Evolutionary conservation across 92 coral and sea anemone species (phyloP).

Genomic region (Zoanthus solanderi): DNA sequence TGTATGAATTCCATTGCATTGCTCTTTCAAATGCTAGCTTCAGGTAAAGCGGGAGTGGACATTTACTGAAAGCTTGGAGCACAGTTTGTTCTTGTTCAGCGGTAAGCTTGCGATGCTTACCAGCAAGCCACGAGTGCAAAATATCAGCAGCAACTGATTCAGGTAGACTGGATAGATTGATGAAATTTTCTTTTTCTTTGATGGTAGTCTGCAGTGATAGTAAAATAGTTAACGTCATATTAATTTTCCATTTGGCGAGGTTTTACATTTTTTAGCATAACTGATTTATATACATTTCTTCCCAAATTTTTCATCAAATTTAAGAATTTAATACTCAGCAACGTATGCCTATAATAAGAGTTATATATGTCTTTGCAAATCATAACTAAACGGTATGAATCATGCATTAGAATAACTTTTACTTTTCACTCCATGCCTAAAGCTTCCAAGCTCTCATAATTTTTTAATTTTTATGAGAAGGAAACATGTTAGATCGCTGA

Average conservation of each 20-base stretch:
- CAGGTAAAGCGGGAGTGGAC: slow-evolving; percentile 77
- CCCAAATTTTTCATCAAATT: too few species aligned
- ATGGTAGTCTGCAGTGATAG: slow-evolving; percentile 58
- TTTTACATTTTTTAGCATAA: background rate
- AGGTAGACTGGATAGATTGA: slow-evolving; percentile 74
- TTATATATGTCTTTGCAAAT: background rate
- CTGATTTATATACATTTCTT: background rate
- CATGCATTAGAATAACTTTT: too few species aligned
- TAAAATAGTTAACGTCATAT: too few species aligned
- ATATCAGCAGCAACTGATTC: slow-evolving; percentile 66
- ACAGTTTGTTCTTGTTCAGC: slow-evolving; percentile 62
- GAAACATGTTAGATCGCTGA: too few species aligned
- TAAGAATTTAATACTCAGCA: too few species aligned
- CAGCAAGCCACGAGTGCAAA: slow-evolving; percentile 68
- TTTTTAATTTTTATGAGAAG: too few species aligned
- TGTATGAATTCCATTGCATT: slow-evolving; percentile 75
- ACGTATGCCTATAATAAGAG: background rate
- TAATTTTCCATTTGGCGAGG: background rate
- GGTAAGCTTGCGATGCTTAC: slow-evolving; percentile 74
- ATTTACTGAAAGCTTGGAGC: slow-evolving; percentile 69
- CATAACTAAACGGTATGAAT: background rate
- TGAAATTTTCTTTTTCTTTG: slow-evolving; percentile 58
- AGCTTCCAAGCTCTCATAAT: too few species aligned
- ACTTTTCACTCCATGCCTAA: too few species aligned
- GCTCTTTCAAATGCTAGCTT: slow-evolving; percentile 86